Evolutionary conservation across 2,113 vertebrate genomes (phyloP).

Genomic region (Mustelus asterias): DNA sequence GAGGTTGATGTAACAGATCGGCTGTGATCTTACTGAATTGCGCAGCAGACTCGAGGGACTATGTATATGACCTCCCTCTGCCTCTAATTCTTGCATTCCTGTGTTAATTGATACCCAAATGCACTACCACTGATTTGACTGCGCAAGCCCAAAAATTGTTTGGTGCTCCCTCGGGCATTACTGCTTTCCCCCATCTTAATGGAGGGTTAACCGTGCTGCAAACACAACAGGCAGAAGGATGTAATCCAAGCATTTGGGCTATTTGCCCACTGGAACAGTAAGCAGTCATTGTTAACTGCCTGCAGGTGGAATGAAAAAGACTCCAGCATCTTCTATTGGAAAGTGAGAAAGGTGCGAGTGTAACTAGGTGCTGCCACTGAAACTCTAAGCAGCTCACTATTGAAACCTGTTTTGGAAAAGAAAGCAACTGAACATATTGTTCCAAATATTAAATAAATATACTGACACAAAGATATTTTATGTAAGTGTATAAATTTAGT

Average conservation of each 20-base stretch:
- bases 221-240: not conserved
- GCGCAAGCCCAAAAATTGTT: not conserved
- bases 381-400: not conserved
- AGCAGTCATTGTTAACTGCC: not conserved
- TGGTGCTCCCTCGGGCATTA: not conserved
- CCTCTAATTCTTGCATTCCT: no score
- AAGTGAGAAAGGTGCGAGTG: not conserved
- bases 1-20: not conserved
- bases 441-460: not conserved
- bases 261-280: not conserved
- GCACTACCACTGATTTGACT: not conserved
- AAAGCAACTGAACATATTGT: not conserved
- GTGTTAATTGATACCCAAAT: not conserved
- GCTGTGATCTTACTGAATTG: not conserved
- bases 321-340: not conserved
- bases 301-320: not conserved
- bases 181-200: no score
- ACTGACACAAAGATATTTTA: not conserved
- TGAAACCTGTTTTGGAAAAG: not conserved
- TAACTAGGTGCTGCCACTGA: not conserved
- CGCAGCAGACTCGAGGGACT: not conserved
- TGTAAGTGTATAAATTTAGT: not conserved
- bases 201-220: no score
- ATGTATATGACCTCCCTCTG: no score
- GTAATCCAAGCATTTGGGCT: not conserved